phyloP scores from a whole-genome alignment of 2,888 invertebrate genomes.

The Rhyacophila evoluta region DNA sequence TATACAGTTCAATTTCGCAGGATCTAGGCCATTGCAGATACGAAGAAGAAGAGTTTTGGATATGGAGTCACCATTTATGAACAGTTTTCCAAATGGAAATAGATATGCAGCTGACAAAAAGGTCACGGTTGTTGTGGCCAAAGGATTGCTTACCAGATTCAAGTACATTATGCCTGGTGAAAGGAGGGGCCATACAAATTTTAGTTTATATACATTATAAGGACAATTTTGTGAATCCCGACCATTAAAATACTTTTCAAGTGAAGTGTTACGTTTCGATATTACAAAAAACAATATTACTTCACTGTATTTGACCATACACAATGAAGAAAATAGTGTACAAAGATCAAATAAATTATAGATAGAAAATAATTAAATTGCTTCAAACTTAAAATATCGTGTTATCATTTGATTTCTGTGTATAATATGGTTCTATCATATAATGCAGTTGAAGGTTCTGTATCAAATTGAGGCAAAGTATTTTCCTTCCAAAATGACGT shows the following conservation, averaged over 20 bases:
- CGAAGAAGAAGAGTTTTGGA: slow-evolving; percentile 25
- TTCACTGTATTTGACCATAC: neutral
- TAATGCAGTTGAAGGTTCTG: too few species aligned
- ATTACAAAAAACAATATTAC: neutral
- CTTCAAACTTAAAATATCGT: neutral
- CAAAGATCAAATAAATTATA: slow-evolving; percentile 22
- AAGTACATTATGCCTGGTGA: slow-evolving; percentile 61
- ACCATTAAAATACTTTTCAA: neutral
- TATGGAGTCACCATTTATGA: slow-evolving; percentile 32
- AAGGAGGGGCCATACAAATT: slow-evolving; percentile 62
- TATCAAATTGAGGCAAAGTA: too few species aligned
- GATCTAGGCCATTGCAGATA: slow-evolving; percentile 37
- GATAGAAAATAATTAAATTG: neutral
- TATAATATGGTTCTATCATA: too few species aligned
- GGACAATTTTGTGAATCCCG: neutral
- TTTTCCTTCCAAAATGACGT: too few species aligned
- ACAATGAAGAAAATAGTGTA: neutral
- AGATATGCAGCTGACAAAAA: slow-evolving; percentile 48
- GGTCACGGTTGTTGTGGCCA: slow-evolving; percentile 59
- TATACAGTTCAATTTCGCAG: slow-evolving; percentile 44
- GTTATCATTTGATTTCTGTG: too few species aligned
- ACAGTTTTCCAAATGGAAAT: slow-evolving; percentile 47
- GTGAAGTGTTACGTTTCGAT: neutral
- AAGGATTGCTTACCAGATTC: slow-evolving; percentile 65
- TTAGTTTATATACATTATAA: slow-evolving; percentile 63